phyloP scores from a whole-genome alignment of 2,797 vertebrate genomes.

The Enteromius fasciolatus region DNA sequence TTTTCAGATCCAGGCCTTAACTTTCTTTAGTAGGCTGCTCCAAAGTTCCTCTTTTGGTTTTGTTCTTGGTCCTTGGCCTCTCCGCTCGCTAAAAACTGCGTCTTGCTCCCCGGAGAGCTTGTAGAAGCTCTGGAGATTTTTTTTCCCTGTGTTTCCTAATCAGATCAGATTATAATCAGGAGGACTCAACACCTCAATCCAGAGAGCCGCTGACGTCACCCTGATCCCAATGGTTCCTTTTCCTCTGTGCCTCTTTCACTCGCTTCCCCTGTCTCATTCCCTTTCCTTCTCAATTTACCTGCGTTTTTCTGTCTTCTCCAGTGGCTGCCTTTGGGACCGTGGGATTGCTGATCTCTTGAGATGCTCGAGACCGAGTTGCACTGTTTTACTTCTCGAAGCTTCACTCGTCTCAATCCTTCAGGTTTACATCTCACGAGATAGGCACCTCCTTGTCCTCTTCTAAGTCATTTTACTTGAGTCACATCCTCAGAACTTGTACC shows the following conservation, averaged over 20 bases:
- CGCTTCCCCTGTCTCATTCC: conserved; percentile 47
- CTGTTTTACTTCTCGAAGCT: conserved; percentile 32
- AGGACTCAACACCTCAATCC: conserved; percentile 71
- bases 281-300: conserved; percentile 47
- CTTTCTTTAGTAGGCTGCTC: conserved; percentile 23
- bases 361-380: conserved; percentile 40
- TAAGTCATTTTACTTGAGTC: conserved; percentile 47
- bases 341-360: conserved; percentile 51
- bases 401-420: conserved; percentile 36
- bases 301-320: conserved; percentile 43
- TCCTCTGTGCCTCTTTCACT: conserved; percentile 52
- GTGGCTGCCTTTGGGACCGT: conserved; percentile 51
- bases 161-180: conserved; percentile 75
- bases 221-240: conserved; percentile 60
- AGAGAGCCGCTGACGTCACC: conserved; percentile 65
- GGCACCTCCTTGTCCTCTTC: conserved; percentile 40
- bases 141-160: conserved; percentile 70
- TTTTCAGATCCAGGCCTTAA: conserved; percentile 29
- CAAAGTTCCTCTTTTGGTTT: conserved; percentile 29
- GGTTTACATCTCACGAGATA: conserved; percentile 46
- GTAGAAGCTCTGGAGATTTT: conserved; percentile 62
- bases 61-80: conserved; percentile 35
- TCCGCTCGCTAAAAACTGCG: conserved; percentile 40
- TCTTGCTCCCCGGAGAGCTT: conserved; percentile 54
- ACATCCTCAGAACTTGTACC: conserved; percentile 60